These are phyloP conservation scores for Marcusenius ussheri DNA, from an alignment of 2,113 vertebrate species.

Conservation along the genomic window DNA sequence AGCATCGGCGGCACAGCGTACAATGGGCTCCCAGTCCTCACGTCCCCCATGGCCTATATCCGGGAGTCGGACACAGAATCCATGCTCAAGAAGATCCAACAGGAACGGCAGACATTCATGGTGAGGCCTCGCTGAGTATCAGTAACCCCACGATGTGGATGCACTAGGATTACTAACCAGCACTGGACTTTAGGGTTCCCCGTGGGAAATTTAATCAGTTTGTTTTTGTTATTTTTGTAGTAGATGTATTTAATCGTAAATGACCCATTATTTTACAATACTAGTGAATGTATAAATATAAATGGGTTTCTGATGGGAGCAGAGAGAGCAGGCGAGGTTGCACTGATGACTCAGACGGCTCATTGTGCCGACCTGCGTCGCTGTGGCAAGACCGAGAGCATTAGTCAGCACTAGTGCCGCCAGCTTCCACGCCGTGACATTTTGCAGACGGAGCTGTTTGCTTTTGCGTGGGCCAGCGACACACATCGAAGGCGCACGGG, in stretches of 20 bases:
- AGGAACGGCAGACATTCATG: slow-evolving; percentile 55
- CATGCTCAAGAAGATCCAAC: slow-evolving; percentile 53
- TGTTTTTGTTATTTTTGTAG: not conserved
- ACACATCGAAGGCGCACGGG: not conserved
- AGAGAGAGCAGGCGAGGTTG: not conserved
- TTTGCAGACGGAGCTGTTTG: not conserved
- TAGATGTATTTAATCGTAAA: not conserved
- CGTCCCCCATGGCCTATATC: slow-evolving; percentile 53
- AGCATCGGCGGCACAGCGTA: slow-evolving; percentile 45
- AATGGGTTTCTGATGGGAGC: not conserved
- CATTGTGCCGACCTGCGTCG: not conserved
- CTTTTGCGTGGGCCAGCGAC: not conserved
- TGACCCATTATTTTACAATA: not conserved
- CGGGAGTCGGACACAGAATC: slow-evolving; percentile 54
- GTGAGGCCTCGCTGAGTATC: slow-evolving; percentile 38
- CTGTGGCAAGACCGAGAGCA: not conserved
- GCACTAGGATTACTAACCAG: not conserved
- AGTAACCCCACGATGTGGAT: not conserved
- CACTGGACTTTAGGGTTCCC: not conserved
- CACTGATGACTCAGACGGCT: not conserved
- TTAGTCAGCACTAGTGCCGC: not conserved
- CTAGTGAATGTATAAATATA: not conserved
- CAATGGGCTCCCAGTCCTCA: slow-evolving; percentile 45
- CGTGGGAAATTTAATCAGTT: not conserved
- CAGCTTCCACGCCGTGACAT: slow-evolving; percentile 9